phyloP scores from a whole-genome alignment of 2,888 invertebrate genomes.

The Thymelicus lineola region DNA sequence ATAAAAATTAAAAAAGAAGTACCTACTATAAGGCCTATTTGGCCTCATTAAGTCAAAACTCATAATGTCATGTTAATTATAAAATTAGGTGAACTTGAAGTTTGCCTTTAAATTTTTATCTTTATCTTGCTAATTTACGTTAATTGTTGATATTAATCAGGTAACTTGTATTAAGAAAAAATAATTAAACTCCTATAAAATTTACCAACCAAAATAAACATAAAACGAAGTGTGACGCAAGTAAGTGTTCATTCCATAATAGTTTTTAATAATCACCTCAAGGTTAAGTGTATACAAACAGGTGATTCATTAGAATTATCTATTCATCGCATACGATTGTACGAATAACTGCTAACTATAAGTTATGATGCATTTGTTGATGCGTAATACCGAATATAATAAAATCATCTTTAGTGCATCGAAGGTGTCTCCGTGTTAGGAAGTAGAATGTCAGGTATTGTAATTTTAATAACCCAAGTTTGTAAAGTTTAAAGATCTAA shows the following conservation, averaged over 20 bases:
- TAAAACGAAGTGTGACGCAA: not conserved
- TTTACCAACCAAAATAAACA: not conserved
- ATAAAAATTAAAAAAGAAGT: no score
- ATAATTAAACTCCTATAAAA: not conserved
- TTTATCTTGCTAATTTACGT: no score
- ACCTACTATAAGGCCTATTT: no score
- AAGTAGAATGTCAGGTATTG: no score
- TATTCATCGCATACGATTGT: slow-evolving; percentile 23
- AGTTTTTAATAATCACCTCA: slow-evolving; percentile 20
- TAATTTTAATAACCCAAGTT: no score
- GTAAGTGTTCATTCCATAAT: not conserved
- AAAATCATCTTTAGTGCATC: not conserved
- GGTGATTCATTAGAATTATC: slow-evolving; percentile 24
- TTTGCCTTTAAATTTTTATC: no score
- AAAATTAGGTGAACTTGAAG: no score
- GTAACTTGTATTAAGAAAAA: not conserved
- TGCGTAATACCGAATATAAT: not conserved
- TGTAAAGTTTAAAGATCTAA: no score
- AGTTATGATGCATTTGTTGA: not conserved
- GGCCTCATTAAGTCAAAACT: no score
- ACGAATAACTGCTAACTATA: slow-evolving; percentile 15
- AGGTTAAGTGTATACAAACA: slow-evolving; percentile 17
- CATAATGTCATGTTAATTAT: no score
- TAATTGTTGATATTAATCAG: no score
- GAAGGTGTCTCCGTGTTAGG: no score